A percentile compares a stretch with the other conserved stretches of the same genome.
Evolutionary conservation across 2,797 vertebrate species (phyloP).

Genomic region (Alauda arvensis): DNA sequence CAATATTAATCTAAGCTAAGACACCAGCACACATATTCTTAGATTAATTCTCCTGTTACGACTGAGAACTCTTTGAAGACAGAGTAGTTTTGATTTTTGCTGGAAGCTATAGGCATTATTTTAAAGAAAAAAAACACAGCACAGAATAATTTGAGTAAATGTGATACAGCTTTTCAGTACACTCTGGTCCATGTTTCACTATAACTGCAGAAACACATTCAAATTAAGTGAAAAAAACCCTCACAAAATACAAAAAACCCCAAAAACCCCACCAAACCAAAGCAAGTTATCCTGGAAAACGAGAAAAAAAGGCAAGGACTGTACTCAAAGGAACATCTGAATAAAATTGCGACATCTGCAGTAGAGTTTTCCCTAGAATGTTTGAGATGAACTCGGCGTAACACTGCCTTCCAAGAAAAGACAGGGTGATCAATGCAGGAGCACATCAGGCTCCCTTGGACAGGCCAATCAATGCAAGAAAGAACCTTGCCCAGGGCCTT

Average conservation of each 20-base stretch:
- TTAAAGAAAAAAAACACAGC: not conserved
- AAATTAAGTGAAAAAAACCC: constrained; percentile 4
- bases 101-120: constrained; percentile 61
- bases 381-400: constrained; percentile 91
- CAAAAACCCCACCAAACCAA: not conserved
- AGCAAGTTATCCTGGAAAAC: not conserved
- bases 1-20: constrained; percentile 29
- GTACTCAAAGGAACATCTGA: constrained; percentile 72
- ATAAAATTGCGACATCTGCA: constrained; percentile 80
- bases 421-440: constrained; percentile 96
- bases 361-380: constrained; percentile 84
- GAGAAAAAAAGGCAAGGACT: not conserved
- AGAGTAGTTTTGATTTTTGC: constrained; percentile 61
- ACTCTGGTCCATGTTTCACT: constrained; percentile 1
- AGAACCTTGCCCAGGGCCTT: constrained; percentile 99
- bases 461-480: constrained; percentile 99
- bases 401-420: constrained; percentile 91
- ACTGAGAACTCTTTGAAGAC: constrained; percentile 52
- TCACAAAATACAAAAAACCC: not conserved
- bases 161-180: constrained; percentile 36
- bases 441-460: constrained; percentile 94
- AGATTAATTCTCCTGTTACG: constrained; percentile 39
- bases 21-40: not conserved
- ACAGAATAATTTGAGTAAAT: constrained; percentile 39
- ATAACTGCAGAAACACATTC: constrained; percentile 40